Conservation (phyloP, 2,797 vertebrate species). For the Rhinogobio ventralis region DNA sequence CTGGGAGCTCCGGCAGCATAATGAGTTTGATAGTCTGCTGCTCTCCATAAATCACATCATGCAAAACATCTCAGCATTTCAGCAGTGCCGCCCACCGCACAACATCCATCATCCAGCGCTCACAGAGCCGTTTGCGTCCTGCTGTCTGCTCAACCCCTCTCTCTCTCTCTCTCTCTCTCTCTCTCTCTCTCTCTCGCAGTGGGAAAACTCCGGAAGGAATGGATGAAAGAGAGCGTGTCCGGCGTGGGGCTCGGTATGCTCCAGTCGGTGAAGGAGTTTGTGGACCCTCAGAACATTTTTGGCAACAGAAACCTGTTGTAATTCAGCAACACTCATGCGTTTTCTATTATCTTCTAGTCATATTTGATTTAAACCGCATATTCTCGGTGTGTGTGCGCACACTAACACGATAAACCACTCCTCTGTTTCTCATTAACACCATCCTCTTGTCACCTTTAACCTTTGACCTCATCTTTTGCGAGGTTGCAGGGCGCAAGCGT, state of each 20-base stretch:
- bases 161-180: conserved; percentile 69
- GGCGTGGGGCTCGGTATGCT: conserved; percentile 96
- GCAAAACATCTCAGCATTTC: conserved; percentile 91
- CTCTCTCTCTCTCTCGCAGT: conserved; percentile 82
- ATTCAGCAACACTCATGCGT: conserved; percentile 51
- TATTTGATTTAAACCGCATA: conserved; percentile 57
- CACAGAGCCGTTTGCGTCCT: conserved; percentile 98
- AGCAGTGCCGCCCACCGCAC: conserved; percentile 87
- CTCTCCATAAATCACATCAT: conserved; percentile 99
- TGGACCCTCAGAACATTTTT: conserved; percentile 97
- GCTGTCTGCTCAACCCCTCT: conserved; percentile 80
- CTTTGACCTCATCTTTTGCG: conserved; percentile 6
- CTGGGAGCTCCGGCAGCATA: conserved; percentile 94
- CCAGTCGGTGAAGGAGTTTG: conserved; percentile 94
- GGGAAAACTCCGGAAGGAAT: conserved; percentile 98
- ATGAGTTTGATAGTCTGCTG: conserved; percentile 99
- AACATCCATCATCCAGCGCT: conserved; percentile 99
- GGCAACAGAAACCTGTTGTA: conserved; percentile 98
- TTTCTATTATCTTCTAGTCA: conserved; percentile 66
- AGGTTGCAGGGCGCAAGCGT: neutral
- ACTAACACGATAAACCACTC: conserved; percentile 6
- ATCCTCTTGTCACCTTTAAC: conserved; percentile 13
- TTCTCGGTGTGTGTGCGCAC: neutral
- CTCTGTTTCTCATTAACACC: conserved; percentile 10
- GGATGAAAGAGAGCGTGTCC: conserved; percentile 94